A percentile compares a stretch with the other conserved stretches of the same genome.
Conservation (phyloP, 2,797 vertebrate genomes). For the Megaceryle alcyon region DNA sequence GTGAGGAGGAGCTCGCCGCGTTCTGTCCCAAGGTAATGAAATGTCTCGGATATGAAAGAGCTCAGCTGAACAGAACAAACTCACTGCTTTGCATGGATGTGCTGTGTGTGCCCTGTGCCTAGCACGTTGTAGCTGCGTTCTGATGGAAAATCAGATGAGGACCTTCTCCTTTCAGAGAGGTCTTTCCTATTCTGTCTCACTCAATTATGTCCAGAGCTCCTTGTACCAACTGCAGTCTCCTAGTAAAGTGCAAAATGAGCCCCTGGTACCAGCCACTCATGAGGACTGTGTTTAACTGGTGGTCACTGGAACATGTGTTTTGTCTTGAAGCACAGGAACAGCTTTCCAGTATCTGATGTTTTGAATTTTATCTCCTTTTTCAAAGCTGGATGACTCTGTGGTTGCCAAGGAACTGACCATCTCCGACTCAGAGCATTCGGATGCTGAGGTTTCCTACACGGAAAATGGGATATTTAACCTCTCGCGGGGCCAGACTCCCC, state of each 20-base stretch:
- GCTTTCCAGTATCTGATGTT: neutral
- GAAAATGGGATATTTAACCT: conserved; percentile 97
- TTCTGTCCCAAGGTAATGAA: conserved; percentile 91
- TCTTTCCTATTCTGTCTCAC: neutral
- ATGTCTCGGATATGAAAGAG: neutral
- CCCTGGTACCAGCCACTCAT: neutral
- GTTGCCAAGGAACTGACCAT: conserved; percentile 91
- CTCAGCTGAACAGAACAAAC: neutral
- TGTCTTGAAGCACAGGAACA: neutral
- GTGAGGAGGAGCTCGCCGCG: conserved; percentile 94
- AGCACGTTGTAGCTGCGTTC: neutral
- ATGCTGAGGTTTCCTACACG: conserved; percentile 94
- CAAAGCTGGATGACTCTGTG: conserved; percentile 90
- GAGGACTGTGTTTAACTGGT: neutral
- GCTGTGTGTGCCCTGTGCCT: accelerated
- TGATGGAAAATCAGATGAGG: neutral
- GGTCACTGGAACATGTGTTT: neutral
- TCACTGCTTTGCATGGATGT: accelerated
- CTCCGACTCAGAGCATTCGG: conserved; percentile 96
- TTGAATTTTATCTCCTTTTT: neutral
- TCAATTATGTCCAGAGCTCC: neutral
- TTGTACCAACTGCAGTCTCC: neutral
- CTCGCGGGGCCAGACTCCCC: conserved; percentile 93
- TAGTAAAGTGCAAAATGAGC: neutral
- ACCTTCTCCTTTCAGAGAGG: neutral